phyloP scores from a whole-genome alignment of 2,888 invertebrate species.

The Hirtodrosophila duncani region DNA sequence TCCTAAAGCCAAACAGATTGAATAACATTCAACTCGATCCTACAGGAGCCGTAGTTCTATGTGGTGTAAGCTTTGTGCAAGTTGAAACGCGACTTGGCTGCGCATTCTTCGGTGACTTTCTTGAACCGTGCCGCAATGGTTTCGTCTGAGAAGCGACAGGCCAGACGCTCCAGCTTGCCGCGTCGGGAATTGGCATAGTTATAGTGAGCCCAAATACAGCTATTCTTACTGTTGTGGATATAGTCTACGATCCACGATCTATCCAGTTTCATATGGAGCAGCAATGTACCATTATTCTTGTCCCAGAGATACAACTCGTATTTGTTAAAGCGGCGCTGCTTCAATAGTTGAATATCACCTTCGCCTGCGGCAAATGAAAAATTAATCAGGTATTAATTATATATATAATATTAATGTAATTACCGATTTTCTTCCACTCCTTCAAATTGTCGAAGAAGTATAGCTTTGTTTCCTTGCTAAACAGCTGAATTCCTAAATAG shows the following conservation, averaged over 20 bases:
- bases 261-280: slow-evolving; percentile 30
- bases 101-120: slow-evolving; percentile 5
- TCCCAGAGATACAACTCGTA: slow-evolving; percentile 35
- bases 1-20: no score
- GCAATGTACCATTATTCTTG: slow-evolving; percentile 6
- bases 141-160: slow-evolving; percentile 32
- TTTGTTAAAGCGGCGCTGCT: neutral
- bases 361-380: slow-evolving; percentile 16
- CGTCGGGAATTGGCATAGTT: slow-evolving; percentile 29
- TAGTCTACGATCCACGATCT: slow-evolving; percentile 25
- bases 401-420: neutral
- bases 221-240: slow-evolving; percentile 15
- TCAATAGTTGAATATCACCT: slow-evolving; percentile 34
- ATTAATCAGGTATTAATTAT: neutral
- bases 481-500: slow-evolving; percentile 26
- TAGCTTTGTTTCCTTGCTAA: slow-evolving; percentile 20
- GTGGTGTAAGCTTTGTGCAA: neutral
- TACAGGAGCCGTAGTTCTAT: no score
- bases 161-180: slow-evolving; percentile 32
- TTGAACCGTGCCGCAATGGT: slow-evolving; percentile 28
- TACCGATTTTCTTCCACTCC: slow-evolving; percentile 35
- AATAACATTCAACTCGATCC: no score
- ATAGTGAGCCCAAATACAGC: slow-evolving; percentile 33
- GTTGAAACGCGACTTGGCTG: neutral
- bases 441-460: slow-evolving; percentile 17